Evolutionary conservation across 2,888 invertebrate genomes (phyloP).

Genomic region (Mesorhabditis sp.): DNA sequence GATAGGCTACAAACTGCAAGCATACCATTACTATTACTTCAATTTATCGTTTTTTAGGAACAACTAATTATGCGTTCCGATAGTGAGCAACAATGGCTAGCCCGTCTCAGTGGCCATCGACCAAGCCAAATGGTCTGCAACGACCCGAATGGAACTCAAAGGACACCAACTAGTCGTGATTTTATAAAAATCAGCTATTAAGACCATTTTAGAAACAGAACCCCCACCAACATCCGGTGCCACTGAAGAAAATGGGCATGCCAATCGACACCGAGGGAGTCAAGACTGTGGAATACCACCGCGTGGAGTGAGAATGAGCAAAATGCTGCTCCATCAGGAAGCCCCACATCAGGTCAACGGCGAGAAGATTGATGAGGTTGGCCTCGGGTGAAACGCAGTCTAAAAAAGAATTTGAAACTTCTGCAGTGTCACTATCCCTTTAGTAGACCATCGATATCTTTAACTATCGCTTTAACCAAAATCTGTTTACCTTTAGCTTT

Average conservation of each 20-base stretch:
- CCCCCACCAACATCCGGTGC: neutral
- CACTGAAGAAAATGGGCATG: slow-evolving; percentile 4
- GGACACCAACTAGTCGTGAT: neutral
- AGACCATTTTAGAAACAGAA: neutral
- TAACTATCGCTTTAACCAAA: too few relatives aligned
- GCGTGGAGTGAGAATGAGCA: slow-evolving; percentile 9
- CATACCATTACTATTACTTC: neutral
- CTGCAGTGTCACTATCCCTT: neutral
- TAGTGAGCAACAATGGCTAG: slow-evolving; percentile 55
- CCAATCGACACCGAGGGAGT: neutral
- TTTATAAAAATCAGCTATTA: neutral
- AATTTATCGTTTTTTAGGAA: slow-evolving; percentile 16
- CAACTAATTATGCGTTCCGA: slow-evolving; percentile 46
- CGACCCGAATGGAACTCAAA: neutral
- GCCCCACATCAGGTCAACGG: slow-evolving; percentile 43
- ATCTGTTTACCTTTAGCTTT: too few relatives aligned
- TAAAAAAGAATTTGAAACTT: neutral
- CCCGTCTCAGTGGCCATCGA: slow-evolving; percentile 24
- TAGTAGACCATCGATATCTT: too few relatives aligned
- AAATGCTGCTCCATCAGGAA: slow-evolving; percentile 28
- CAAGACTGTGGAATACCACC: neutral
- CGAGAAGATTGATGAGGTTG: slow-evolving; percentile 54
- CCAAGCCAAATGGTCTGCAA: slow-evolving; percentile 13
- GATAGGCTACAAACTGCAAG: neutral
- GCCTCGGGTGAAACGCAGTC: neutral